phyloP scores from a whole-genome alignment of 2,113 vertebrate species.

The Nerophis ophidion region DNA sequence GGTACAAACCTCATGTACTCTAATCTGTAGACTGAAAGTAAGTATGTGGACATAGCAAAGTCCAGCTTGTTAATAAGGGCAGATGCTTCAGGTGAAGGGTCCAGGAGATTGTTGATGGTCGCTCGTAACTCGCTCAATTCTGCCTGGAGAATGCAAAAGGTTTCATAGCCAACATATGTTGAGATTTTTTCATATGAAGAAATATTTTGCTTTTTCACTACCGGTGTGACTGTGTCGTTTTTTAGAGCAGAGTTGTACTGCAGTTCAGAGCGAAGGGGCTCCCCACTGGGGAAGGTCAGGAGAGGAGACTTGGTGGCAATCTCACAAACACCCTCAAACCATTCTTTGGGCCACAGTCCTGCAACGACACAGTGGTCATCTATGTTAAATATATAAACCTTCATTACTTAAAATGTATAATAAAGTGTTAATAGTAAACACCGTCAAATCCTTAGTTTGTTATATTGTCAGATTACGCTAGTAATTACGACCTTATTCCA shows the following conservation, averaged over 20 bases:
- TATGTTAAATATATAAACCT: neutral
- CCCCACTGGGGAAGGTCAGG: constrained; percentile 93
- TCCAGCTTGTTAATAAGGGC: constrained; percentile 92
- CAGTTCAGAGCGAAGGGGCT: constrained; percentile 91
- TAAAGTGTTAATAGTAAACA: too few relatives aligned
- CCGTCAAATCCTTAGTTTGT: too few relatives aligned
- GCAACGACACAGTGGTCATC: constrained; percentile 1
- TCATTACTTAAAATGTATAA: too few relatives aligned
- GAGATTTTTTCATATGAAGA: neutral
- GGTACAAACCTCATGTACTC: constrained; percentile 88
- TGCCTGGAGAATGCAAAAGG: constrained; percentile 68
- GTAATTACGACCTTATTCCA: too few relatives aligned
- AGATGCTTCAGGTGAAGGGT: constrained; percentile 86
- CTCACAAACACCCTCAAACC: constrained; percentile 97
- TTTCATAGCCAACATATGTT: neutral
- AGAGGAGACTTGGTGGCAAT: constrained; percentile 94
- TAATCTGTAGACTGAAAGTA: constrained; percentile 91
- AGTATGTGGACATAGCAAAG: constrained; percentile 96
- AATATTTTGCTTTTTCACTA: constrained; percentile 38
- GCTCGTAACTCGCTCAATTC: constrained; percentile 86
- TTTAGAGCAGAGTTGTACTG: constrained; percentile 98
- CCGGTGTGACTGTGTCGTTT: constrained; percentile 91
- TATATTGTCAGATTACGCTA: too few relatives aligned
- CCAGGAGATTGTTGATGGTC: constrained; percentile 90
- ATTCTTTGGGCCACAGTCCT: constrained; percentile 97